Evolutionary conservation across 1,140 invertebrate genomes (phyloP), one percentile per base, ranked within the genome.

Genomic region (Nephila pilipes): DNA sequence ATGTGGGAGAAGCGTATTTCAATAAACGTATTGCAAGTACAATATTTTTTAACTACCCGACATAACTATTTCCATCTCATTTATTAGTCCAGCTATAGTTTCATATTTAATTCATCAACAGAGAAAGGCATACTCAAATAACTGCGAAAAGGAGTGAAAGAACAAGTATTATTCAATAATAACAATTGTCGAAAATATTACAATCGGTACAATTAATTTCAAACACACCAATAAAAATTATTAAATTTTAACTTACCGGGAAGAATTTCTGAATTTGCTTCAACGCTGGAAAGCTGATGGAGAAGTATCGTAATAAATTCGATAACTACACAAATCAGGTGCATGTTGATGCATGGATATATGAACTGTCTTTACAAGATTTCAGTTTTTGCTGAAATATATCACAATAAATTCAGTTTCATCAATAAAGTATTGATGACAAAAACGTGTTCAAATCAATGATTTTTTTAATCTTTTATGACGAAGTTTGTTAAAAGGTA

Each of bases 201-300:
- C n/a, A n/a, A n/a, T n/a, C n/a, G n/a, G n/a, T n/a, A n/a, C n/a
- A 46, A 4, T 10, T 46, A 1, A 10, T 46, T 10, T 46, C 12
- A 46, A 46, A 46, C 46, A 10, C 6, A 46, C 46, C 0, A 46
- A 6, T 46, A 46, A 46, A 46, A 46, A 46, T 46, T 46, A 65
- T 12, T 25, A 65, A 54, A 22, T 88, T 4, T 18, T 22, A 16
- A 85, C 90, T 92, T 65, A 92, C 90, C 90, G 1, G 90, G 90
- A 36, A 92, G 60, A 85, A 92, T 92, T 75, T 92, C 90, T 6
- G 55, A 8, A 22, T 85, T 92, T 32, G 69, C 90, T 36, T 85
- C 55, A 6, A 85, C 81, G 8, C n/a, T 32, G 16, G 36, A n/a
- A 46, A 92, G 5, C 46, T 25, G 63, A 69, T 32, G 18, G 18